Conservation (phyloP, 2,113 vertebrate genomes). For the Phainopepla nitens region DNA sequence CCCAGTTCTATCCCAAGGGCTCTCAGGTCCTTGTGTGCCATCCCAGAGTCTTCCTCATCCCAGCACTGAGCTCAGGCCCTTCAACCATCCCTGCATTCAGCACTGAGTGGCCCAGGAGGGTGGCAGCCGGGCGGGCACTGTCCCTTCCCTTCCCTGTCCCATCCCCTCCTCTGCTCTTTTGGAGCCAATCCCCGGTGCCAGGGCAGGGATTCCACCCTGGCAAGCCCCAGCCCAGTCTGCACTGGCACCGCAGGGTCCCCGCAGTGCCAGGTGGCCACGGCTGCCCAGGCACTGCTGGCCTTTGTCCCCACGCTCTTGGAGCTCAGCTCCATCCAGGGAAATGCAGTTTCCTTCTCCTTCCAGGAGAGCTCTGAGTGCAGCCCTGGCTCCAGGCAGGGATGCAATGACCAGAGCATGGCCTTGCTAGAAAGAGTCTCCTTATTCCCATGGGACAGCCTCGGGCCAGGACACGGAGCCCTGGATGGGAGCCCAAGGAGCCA, state of each 20-base stretch:
- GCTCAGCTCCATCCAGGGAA: neutral
- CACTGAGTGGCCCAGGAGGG: neutral
- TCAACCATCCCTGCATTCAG: neutral
- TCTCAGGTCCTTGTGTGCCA: neutral
- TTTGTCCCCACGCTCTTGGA: neutral
- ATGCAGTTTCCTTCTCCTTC: neutral
- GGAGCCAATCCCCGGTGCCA: neutral
- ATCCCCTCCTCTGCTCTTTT: neutral
- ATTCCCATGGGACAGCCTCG: neutral
- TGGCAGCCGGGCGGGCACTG: neutral
- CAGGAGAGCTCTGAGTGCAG: neutral
- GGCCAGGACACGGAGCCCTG: neutral
- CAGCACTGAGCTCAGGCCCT: neutral
- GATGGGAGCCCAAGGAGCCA: conserved; percentile 20
- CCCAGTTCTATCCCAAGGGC: neutral
- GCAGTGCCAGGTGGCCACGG: neutral
- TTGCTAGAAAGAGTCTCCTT: neutral
- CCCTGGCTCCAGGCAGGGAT: neutral
- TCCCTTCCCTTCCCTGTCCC: neutral
- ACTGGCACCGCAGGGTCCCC: neutral
- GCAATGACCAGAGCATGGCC: neutral
- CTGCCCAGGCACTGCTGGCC: conserved; percentile 1
- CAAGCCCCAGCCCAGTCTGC: neutral
- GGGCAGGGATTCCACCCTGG: neutral
- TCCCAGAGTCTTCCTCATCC: neutral